Evolutionary conservation across 92 coral and sea anemone species (phyloP).

Genomic region (Palythoa heliodiscus): DNA sequence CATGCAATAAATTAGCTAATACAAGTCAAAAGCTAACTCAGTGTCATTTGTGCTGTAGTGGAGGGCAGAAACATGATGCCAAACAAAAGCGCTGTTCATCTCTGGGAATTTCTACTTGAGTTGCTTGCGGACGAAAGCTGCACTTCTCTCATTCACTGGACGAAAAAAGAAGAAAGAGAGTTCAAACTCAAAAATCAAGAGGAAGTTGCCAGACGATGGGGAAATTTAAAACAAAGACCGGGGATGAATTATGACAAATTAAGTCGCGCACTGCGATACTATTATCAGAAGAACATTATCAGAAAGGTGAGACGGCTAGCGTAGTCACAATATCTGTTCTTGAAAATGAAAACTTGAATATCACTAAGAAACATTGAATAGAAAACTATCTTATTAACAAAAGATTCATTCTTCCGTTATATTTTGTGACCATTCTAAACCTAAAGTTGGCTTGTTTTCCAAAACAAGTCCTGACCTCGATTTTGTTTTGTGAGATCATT

Average conservation of each 20-base stretch:
- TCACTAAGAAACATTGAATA: neutral
- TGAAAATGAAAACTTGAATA: neutral
- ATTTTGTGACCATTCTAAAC: neutral
- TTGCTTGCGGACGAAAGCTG: constrained; percentile 86
- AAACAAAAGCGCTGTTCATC: constrained; percentile 77
- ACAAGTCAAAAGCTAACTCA: neutral
- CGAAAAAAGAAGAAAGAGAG: constrained; percentile 77
- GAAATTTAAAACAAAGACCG: constrained; percentile 87
- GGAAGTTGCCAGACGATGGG: constrained; percentile 97
- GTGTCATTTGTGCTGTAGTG: constrained; percentile 11
- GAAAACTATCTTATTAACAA: neutral
- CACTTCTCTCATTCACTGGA: constrained; percentile 78
- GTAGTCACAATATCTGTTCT: neutral
- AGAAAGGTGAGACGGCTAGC: constrained; percentile 65
- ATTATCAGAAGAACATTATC: constrained; percentile 88
- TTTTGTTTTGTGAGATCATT: neutral
- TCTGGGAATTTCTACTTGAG: constrained; percentile 96
- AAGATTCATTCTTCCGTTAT: neutral
- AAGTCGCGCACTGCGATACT: constrained; percentile 89
- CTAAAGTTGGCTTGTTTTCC: neutral
- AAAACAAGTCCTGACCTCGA: neutral
- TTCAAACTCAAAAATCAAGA: constrained; percentile 88
- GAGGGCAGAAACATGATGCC: constrained; percentile 44
- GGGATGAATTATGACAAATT: constrained; percentile 93
- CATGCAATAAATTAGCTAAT: neutral